Conservation (phyloP, 2,113 vertebrate species). For the Rhizomys pruinosus region DNA sequence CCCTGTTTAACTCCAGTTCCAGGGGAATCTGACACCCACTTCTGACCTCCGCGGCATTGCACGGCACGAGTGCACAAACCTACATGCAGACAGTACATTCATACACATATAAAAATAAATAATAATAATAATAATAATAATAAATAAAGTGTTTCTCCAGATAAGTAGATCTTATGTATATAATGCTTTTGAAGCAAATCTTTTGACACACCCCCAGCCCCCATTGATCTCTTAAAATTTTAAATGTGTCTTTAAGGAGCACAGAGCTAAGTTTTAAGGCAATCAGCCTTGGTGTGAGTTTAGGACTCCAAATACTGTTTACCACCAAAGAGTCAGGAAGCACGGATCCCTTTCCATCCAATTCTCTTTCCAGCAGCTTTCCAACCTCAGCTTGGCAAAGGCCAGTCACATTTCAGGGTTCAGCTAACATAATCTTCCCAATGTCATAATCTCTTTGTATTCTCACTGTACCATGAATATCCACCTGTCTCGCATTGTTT, state of each 20-base stretch:
- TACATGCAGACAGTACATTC: too few species aligned
- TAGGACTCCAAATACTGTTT: not conserved
- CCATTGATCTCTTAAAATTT: not conserved
- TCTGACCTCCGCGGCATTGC: too few species aligned
- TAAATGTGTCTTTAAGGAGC: constrained; percentile 15
- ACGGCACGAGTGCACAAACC: too few species aligned
- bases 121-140: too few species aligned
- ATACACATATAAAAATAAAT: too few species aligned
- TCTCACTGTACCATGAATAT: not conserved
- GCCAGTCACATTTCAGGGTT: not conserved
- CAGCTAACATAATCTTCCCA: not conserved
- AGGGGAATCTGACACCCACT: too few species aligned
- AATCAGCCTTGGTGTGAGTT: not conserved
- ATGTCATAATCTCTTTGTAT: not conserved
- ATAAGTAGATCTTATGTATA: not conserved
- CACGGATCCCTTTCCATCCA: not conserved
- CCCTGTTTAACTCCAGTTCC: too few species aligned
- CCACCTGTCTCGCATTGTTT: not conserved
- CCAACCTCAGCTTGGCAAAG: not conserved
- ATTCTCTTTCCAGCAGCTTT: not conserved
- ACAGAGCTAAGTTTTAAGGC: constrained; percentile 32
- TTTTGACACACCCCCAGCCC: not conserved
- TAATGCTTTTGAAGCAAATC: not conserved
- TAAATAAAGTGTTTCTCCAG: constrained; percentile 20
- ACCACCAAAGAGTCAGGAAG: not conserved